Evolutionary conservation across 2,797 vertebrate species (phyloP), one percentile per base, ranked within the genome.

Genomic region (Pitangus sulphuratus): DNA sequence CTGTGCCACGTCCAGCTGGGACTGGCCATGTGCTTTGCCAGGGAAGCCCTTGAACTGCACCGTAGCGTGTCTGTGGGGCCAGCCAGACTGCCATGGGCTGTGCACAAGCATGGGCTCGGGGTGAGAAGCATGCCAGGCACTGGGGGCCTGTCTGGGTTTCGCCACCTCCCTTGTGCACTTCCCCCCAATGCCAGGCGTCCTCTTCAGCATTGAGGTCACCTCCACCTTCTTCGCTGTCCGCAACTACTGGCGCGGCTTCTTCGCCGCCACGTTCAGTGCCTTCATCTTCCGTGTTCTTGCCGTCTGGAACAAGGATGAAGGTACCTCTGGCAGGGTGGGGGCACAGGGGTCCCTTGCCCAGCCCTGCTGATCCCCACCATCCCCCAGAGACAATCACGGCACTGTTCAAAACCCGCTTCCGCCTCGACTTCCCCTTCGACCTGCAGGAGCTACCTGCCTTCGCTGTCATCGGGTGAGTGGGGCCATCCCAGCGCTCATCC

Each of bases 161-260:
- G 53, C 44, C 31, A 31, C 77, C 58, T 92, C 75, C 33, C 25
- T 78, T 11, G 60, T 89, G 60, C 13, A 4, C 68, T 84, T 62
- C 39, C 22, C 31, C 64, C 50, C 20, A 44, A 65, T 44, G 19
- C 15, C 96, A 99, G 99, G 99, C 2, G 99, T 99, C 62, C 98
- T 99, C 74, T 99, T 99, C 98, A 99, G 99, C 95, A 99, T 99
- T 4, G 99, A 99, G 94, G 99, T 99, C 97, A 99, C 99, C 19
- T 99, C 99, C 58, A 99, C 99, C 7, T 99, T 99, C 98, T 99
- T 99, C 1, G 99, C 99, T 0, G 99, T 99, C 94, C 98, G 99
- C 85, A 99, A 99, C 97, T 99, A 99, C 79, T 99, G 99, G 99
- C 98, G 99, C 5, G 99, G 99, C 44, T 99, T 99, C 97, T 99